A percentile compares a stretch with the other conserved stretches of the same genome.
phyloP scores from a whole-genome alignment of 1,140 invertebrate genomes.

The Heliconius himera region DNA sequence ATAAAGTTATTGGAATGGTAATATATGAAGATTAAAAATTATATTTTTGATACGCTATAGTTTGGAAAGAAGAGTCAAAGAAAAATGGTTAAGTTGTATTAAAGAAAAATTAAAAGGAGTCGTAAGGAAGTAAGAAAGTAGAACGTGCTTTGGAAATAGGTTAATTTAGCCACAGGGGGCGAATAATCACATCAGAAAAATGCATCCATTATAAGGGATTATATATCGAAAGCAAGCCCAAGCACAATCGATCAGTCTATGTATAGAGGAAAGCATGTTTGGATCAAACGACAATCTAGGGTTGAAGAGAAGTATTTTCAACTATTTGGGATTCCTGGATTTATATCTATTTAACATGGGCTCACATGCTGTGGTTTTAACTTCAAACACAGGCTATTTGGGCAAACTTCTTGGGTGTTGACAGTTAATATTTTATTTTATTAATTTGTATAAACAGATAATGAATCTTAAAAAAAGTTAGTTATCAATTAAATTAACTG shows the following conservation, averaged over 20 bases:
- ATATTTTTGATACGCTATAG: slow-evolving; percentile 2
- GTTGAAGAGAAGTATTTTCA: slow-evolving; percentile 41
- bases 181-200: slow-evolving; percentile 52
- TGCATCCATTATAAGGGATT: slow-evolving; percentile 54
- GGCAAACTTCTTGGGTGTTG: slow-evolving; percentile 55
- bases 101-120: slow-evolving; percentile 31
- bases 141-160: slow-evolving; percentile 63
- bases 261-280: slow-evolving; percentile 64
- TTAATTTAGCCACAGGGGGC: slow-evolving; percentile 55
- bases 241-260: slow-evolving; percentile 69
- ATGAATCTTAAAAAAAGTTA: not conserved
- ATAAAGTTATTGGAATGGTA: slow-evolving; percentile 16
- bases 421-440: slow-evolving; percentile 63
- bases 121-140: slow-evolving; percentile 53
- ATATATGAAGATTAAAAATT: slow-evolving; percentile 14
- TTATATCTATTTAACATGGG: slow-evolving; percentile 62
- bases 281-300: slow-evolving; percentile 56
- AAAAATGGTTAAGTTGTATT: slow-evolving; percentile 34
- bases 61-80: slow-evolving; percentile 18
- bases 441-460: not conserved
- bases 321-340: slow-evolving; percentile 53
- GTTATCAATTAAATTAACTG: slow-evolving; percentile 59
- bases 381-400: slow-evolving; percentile 36
- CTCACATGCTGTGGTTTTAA: slow-evolving; percentile 70
- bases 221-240: slow-evolving; percentile 76